These are phyloP conservation scores for Willowsia nigromaculata DNA, from an alignment of 2,888 invertebrate genomes.

Conservation along the genomic window DNA sequence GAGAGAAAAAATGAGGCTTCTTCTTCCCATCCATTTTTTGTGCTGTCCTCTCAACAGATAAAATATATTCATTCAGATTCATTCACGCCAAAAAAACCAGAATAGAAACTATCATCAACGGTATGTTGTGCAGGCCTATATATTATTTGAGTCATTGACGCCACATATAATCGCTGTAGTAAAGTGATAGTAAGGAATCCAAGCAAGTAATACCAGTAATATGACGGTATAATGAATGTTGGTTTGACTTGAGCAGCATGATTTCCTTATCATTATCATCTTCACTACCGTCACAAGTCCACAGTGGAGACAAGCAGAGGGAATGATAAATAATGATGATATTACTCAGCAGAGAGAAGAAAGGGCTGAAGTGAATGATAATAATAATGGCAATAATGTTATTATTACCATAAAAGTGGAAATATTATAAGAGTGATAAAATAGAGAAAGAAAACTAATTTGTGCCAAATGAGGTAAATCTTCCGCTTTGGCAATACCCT, in stretches of 20 bases:
- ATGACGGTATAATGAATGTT: conserved; percentile 11
- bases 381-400: conserved; percentile 18
- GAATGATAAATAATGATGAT: conserved; percentile 21
- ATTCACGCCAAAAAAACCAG: conserved; percentile 49
- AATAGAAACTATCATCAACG: conserved; percentile 30
- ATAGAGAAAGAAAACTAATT: conserved; percentile 50
- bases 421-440: conserved; percentile 56
- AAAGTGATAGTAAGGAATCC: too few species aligned
- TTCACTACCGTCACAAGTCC: not conserved
- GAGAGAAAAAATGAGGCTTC: not conserved
- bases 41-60: conserved; percentile 1
- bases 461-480: conserved; percentile 62
- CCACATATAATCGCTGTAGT: not conserved
- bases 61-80: conserved; percentile 35
- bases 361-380: conserved; percentile 13
- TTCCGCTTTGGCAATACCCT: conserved; percentile 43
- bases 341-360: not conserved
- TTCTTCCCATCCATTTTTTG: conserved; percentile 31
- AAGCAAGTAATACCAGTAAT: too few species aligned
- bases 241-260: conserved; percentile 17
- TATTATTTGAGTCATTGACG: conserved; percentile 11
- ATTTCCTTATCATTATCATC: conserved; percentile 11
- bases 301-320: not conserved
- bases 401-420: conserved; percentile 53
- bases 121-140: not conserved